A percentile compares a stretch with the other conserved stretches of the same genome.
phyloP scores from a whole-genome alignment of 1,140 invertebrate genomes.

The Meloidogyne exigua region DNA sequence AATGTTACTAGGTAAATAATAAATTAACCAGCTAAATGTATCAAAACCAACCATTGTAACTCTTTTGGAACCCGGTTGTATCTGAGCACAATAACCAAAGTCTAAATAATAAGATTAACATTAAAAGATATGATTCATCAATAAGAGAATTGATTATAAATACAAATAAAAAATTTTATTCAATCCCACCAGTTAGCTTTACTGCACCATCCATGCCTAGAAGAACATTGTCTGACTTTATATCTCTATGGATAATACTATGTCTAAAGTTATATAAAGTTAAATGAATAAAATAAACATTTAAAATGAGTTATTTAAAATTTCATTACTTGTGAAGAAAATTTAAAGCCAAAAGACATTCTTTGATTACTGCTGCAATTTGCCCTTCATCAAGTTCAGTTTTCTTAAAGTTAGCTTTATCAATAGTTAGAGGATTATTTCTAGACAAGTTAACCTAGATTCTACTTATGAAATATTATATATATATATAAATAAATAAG shows the following conservation, averaged over 20 bases:
- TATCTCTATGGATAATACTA: slow-evolving; percentile 61
- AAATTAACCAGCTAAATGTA: slow-evolving; percentile 40
- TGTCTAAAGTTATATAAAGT: slow-evolving; percentile 40
- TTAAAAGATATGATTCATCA: neutral
- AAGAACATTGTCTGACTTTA: slow-evolving; percentile 63
- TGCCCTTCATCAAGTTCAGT: slow-evolving; percentile 68
- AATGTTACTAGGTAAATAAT: slow-evolving; percentile 15
- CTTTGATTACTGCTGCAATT: slow-evolving; percentile 62
- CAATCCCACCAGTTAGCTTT: slow-evolving; percentile 56
- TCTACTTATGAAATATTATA: too few relatives aligned
- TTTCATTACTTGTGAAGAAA: slow-evolving; percentile 55
- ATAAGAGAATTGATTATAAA: slow-evolving; percentile 26
- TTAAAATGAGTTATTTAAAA: neutral
- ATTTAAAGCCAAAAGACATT: slow-evolving; percentile 58
- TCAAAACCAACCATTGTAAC: neutral
- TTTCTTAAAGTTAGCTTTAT: slow-evolving; percentile 60
- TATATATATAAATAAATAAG: too few relatives aligned
- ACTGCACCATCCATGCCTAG: slow-evolving; percentile 60
- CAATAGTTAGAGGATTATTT: too few relatives aligned
- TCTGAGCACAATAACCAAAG: slow-evolving; percentile 62
- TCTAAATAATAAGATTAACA: slow-evolving; percentile 7
- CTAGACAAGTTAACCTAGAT: too few relatives aligned
- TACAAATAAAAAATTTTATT: slow-evolving; percentile 41
- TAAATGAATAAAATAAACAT: neutral
- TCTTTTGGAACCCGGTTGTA: slow-evolving; percentile 59